phyloP scores from a whole-genome alignment of 2,888 invertebrate species.

The Psylliodes chrysocephalus region DNA sequence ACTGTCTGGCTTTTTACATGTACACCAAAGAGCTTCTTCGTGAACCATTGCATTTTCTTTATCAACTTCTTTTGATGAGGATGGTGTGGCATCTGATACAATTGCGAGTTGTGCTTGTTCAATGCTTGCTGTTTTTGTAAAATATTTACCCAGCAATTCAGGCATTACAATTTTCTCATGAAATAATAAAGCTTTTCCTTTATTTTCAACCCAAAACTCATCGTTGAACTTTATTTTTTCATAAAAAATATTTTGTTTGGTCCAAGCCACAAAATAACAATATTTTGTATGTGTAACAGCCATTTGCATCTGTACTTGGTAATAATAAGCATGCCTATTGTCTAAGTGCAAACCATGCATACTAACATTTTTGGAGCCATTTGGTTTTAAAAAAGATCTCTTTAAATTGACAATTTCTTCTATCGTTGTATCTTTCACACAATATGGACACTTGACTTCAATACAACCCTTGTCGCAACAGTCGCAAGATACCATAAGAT shows the following conservation, averaged over 20 bases:
- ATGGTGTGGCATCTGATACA: not conserved
- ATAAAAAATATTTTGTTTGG: constrained; percentile 20
- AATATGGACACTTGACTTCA: constrained; percentile 29
- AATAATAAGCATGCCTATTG: too few species aligned
- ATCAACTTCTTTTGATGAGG: not conserved
- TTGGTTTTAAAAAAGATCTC: too few species aligned
- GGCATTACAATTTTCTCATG: constrained; percentile 32
- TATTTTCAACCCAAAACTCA: too few species aligned
- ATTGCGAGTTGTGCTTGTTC: constrained; percentile 2
- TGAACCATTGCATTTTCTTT: not conserved
- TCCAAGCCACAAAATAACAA: constrained; percentile 40
- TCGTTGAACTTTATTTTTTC: too few species aligned
- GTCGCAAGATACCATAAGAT: too few species aligned
- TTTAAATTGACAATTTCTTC: not conserved
- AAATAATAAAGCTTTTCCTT: constrained; percentile 22
- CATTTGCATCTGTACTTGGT: too few species aligned
- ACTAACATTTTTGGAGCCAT: constrained; percentile 1
- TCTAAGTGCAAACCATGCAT: constrained; percentile 7
- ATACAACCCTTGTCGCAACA: too few species aligned
- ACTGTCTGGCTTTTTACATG: constrained; percentile 27
- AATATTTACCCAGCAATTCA: constrained; percentile 32
- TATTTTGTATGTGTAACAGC: too few species aligned
- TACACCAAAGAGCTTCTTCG: constrained; percentile 24
- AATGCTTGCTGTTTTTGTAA: constrained; percentile 20
- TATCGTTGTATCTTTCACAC: constrained; percentile 1